These are phyloP conservation scores for Hippasteria phrygiana DNA, from an alignment of 53 echinoderm and acorn worm species.

Conservation along the genomic window DNA sequence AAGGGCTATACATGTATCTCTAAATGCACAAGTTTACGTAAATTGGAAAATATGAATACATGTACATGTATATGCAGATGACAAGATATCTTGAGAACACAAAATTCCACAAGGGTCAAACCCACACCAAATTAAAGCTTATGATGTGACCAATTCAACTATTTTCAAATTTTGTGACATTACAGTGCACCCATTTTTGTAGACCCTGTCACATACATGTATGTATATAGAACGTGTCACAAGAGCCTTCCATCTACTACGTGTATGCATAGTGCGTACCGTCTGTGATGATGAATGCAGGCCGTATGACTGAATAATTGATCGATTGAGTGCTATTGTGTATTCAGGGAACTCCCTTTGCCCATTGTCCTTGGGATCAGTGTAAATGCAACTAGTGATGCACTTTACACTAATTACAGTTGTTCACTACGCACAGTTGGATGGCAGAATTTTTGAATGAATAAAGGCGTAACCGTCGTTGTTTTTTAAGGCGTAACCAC, in stretches of 20 bases:
- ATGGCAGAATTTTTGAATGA: background rate
- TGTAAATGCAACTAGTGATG: background rate
- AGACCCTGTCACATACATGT: background rate
- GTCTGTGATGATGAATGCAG: slow-evolving; percentile 10
- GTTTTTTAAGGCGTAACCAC: too few species aligned
- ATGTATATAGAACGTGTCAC: background rate
- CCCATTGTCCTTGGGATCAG: slow-evolving; percentile 39
- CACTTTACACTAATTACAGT: background rate
- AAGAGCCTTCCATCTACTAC: background rate
- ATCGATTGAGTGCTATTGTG: slow-evolving; percentile 26
- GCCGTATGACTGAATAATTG: background rate
- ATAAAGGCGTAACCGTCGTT: background rate
- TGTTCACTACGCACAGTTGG: background rate
- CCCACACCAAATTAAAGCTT: too few species aligned
- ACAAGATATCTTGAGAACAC: too few species aligned
- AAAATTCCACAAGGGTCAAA: too few species aligned
- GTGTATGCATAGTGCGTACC: background rate
- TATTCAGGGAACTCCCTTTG: slow-evolving; percentile 55
- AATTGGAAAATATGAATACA: too few species aligned
- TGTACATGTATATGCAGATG: too few species aligned
- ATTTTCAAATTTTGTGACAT: too few species aligned
- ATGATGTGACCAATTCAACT: too few species aligned
- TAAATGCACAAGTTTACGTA: too few species aligned
- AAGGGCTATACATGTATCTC: too few species aligned
- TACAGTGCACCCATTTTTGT: too few species aligned